Conservation (phyloP, 2,797 vertebrate species). For the Anguilla obscura region DNA sequence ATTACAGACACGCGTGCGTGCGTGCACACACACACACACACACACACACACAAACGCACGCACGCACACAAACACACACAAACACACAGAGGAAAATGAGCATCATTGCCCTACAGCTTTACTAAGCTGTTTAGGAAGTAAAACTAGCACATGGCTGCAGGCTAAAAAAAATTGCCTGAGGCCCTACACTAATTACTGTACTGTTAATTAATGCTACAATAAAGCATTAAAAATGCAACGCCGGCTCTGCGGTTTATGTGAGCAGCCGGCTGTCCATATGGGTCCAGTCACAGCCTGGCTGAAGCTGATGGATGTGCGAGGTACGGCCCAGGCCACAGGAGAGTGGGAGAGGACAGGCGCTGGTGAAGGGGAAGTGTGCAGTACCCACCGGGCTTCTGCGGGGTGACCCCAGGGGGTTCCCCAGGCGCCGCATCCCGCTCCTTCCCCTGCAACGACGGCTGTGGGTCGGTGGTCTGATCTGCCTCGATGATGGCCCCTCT, state of each 20-base stretch:
- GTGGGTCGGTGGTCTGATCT: slow-evolving; percentile 63
- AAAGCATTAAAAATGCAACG: not conserved
- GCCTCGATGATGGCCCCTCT: slow-evolving; percentile 77
- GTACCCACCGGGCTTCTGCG: slow-evolving; percentile 66
- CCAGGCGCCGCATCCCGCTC: slow-evolving; percentile 49
- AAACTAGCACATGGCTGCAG: not conserved
- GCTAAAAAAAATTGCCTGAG: not conserved
- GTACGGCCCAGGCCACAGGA: not conserved
- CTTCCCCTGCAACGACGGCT: slow-evolving; percentile 52
- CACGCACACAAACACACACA: not conserved
- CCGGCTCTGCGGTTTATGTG: not conserved
- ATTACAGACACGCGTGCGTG: not conserved
- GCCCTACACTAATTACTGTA: not conserved
- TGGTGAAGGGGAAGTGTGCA: not conserved
- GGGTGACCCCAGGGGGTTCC: slow-evolving; percentile 43
- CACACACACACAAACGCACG: not conserved
- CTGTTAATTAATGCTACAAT: not conserved
- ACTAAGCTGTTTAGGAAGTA: not conserved
- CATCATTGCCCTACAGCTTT: not conserved
- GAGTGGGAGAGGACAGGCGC: not conserved
- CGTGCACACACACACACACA: not conserved
- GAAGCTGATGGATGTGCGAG: not conserved
- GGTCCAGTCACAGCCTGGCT: not conserved
- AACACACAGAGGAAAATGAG: not conserved
- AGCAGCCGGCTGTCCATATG: not conserved